Base-by-base conservation (phyloP, 2,113 vertebrate species). In the Perca fluviatilis region DNA sequence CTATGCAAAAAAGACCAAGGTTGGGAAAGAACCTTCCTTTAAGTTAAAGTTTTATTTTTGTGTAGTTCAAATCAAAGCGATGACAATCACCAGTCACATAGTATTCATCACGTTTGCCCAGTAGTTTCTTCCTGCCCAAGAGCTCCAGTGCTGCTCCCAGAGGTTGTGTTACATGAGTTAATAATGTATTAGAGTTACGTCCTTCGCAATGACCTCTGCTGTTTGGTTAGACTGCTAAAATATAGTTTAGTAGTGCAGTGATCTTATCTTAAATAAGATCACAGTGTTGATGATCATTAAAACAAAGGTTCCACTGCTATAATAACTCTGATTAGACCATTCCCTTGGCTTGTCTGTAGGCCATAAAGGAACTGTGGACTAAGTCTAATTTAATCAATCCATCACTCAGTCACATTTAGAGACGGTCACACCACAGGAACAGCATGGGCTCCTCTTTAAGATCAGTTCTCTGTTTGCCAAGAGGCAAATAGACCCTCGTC, bases 391-490 rank as follows among this genome's bases (percentile, higher is more conserved):
- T 40, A 51, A 46, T 47, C 40, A 47, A 16, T 47, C 14, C 25
- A 47, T 67, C 23, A 49, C 6, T 6, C 56, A 60, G 21, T 69
- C 51, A 30, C 72, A 72, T 51, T 54, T 46, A 69, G 11, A 65
- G 18, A 11, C 33, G 8, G 5, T 66, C 27, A 12, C 65, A 77
- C 30, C 40, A 5, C 64, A 27, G 70, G 18, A 84, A 8, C 66
- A 68, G 53, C 43, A 11, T 54, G 75, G 63, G 53, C 15, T 67
- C 63, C 54, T 79, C 77, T 83, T 76, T 72, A 68, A 89, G 84
- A 89, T 83, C 60, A 82, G 15, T 60, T 81, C 43, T 30, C 47
- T 21, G 65, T 61, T 77, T 56, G 62, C 63, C 63, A 33, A 12
- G 6, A 74, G 58, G 61, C 54, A 54, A 61, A 14, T 64, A 19